phyloP scores from a whole-genome alignment of 2,113 vertebrate species.

The Oreochromis tanganicae region DNA sequence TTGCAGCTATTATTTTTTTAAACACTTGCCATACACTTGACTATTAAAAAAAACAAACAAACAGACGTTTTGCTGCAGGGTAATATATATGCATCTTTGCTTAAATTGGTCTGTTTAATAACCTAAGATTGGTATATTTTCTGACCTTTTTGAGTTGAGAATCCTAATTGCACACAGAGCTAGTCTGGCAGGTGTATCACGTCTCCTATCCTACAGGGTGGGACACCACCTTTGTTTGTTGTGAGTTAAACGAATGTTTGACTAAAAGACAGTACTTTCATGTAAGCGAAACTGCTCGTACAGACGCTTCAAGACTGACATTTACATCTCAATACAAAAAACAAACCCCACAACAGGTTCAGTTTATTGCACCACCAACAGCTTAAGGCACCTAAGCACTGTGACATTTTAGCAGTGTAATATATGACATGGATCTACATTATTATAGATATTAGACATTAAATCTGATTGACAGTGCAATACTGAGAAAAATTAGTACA shows the following conservation, averaged over 20 bases:
- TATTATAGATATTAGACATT: not conserved
- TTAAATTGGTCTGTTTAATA: not conserved
- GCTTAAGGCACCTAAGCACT: not conserved
- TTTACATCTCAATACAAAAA: not conserved
- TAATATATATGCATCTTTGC: not conserved
- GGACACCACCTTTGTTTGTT: constrained; percentile 9
- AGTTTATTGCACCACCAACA: not conserved
- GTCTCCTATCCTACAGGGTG: not conserved
- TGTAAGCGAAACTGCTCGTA: not conserved
- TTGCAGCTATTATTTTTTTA: not conserved
- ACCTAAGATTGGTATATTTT: not conserved
- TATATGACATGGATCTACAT: not conserved
- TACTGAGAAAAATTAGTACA: not conserved
- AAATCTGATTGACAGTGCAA: not conserved
- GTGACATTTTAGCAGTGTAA: not conserved
- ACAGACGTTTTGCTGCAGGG: not conserved
- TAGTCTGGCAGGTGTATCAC: constrained; percentile 25
- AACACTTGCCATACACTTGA: not conserved
- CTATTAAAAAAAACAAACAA: not conserved
- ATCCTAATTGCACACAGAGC: not conserved
- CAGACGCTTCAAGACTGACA: not conserved
- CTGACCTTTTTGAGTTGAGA: not conserved
- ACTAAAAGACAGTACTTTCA: not conserved
- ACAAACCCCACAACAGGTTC: not conserved
- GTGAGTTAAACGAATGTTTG: not conserved